A percentile compares a stretch with the other conserved stretches of the same genome.
Evolutionary conservation across 2,113 vertebrate genomes (phyloP).

Genomic region (Campylorhamphus procurvoides): DNA sequence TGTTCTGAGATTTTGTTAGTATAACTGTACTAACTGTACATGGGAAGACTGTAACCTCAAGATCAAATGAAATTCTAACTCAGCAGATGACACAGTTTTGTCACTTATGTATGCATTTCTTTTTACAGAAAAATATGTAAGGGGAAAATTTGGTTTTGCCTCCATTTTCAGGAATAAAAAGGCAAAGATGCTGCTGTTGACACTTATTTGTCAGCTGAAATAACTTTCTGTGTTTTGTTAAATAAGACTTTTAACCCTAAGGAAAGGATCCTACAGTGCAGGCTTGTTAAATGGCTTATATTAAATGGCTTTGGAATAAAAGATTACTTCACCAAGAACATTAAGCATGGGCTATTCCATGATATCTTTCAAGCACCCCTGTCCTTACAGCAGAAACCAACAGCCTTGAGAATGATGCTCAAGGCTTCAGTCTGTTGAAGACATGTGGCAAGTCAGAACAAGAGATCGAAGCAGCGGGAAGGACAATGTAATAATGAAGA

Average conservation of each 20-base stretch:
- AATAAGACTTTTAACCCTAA: neutral
- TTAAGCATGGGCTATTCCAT: neutral
- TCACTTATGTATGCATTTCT: neutral
- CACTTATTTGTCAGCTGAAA: neutral
- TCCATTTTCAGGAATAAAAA: neutral
- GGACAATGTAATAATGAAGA: neutral
- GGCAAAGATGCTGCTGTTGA: neutral
- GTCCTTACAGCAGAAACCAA: neutral
- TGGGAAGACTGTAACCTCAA: neutral
- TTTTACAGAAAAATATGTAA: neutral
- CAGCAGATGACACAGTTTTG: neutral
- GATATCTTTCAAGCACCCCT: neutral
- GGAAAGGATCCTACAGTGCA: neutral
- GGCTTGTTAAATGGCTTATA: neutral
- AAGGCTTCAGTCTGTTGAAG: neutral
- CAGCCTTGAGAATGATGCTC: neutral
- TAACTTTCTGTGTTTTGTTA: neutral
- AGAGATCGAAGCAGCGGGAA: neutral
- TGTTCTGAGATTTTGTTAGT: neutral
- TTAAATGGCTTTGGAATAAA: neutral
- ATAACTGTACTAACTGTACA: neutral
- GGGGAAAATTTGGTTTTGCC: neutral
- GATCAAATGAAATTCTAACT: neutral
- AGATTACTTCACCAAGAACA: neutral
- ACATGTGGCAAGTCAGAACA: neutral